Percentiles rank a stretch among this genome's conserved stretches.
Evolutionary conservation across 23 tunicate genomes (phyloP).

Genomic region (Botrylloides violaceus): DNA sequence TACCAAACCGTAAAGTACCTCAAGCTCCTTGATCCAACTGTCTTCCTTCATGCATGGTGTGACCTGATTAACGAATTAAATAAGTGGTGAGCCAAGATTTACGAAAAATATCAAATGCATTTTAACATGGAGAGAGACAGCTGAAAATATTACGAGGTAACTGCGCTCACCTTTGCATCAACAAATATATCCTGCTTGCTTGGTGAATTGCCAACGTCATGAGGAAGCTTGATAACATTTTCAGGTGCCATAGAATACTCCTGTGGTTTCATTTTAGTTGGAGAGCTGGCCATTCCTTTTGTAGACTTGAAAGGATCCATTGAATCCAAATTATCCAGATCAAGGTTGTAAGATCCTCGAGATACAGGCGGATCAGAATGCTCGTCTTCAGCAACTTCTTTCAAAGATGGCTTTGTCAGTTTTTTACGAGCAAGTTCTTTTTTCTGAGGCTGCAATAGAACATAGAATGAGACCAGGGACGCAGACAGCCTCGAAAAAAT

Average conservation of each 20-base stretch:
- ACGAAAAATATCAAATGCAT: too few relatives aligned
- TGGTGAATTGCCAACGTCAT: slow-evolving; percentile 13
- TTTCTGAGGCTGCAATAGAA: not conserved
- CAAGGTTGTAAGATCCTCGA: slow-evolving; percentile 44
- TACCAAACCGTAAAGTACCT: too few relatives aligned
- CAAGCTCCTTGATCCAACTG: too few relatives aligned
- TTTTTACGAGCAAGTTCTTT: slow-evolving; percentile 4
- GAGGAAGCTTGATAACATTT: slow-evolving; percentile 5
- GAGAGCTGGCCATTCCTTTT: slow-evolving; percentile 17
- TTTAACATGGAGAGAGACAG: too few relatives aligned
- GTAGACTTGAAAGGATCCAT: slow-evolving; percentile 57
- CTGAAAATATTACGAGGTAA: too few relatives aligned
- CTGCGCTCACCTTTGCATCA: slow-evolving; percentile 1
- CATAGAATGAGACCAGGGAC: too few relatives aligned
- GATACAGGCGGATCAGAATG: slow-evolving; percentile 9
- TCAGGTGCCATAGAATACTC: slow-evolving; percentile 4
- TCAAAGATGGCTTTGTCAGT: not conserved
- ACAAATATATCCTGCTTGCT: not conserved
- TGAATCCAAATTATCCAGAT: slow-evolving; percentile 52
- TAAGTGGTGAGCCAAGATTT: too few relatives aligned
- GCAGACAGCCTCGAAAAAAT: too few relatives aligned
- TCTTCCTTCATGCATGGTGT: too few relatives aligned
- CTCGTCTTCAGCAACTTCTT: slow-evolving; percentile 2
- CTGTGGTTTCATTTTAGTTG: not conserved
- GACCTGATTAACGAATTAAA: too few relatives aligned